phyloP scores from a whole-genome alignment of 2,113 vertebrate species.

The Scartelaos histophorus region DNA sequence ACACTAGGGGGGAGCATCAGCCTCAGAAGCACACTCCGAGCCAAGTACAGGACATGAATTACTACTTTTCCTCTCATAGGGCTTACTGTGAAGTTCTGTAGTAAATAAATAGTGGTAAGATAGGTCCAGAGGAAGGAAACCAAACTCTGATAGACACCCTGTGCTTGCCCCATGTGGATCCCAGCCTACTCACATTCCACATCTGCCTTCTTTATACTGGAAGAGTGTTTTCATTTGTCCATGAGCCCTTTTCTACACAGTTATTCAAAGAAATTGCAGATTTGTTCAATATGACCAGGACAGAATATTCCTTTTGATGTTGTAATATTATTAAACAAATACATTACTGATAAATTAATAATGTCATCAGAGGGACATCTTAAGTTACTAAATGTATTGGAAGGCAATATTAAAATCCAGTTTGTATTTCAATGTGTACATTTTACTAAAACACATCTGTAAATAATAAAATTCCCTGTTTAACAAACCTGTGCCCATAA shows the following conservation, averaged over 20 bases:
- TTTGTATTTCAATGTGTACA: no score
- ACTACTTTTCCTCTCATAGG: slow-evolving; percentile 19
- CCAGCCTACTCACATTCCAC: slow-evolving; percentile 35
- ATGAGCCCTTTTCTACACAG: not conserved
- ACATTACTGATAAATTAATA: not conserved
- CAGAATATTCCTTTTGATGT: not conserved
- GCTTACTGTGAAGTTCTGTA: not conserved
- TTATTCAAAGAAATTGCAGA: not conserved
- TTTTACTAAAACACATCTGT: no score
- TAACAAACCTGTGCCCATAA: no score
- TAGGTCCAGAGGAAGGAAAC: slow-evolving; percentile 10
- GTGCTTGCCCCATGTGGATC: slow-evolving; percentile 2
- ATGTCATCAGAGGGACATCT: not conserved
- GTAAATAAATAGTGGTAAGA: slow-evolving; percentile 24
- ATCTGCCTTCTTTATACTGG: slow-evolving; percentile 14
- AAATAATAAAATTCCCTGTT: no score
- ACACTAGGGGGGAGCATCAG: slow-evolving; percentile 60
- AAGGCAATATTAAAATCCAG: no score
- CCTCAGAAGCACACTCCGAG: not conserved
- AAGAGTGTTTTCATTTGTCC: slow-evolving; percentile 4
- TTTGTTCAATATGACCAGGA: not conserved
- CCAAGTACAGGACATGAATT: not conserved
- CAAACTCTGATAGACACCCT: not conserved
- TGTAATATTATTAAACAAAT: not conserved
- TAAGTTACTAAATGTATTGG: no score